phyloP scores from a whole-genome alignment of 1,140 invertebrate species.

The Apis cerana region DNA sequence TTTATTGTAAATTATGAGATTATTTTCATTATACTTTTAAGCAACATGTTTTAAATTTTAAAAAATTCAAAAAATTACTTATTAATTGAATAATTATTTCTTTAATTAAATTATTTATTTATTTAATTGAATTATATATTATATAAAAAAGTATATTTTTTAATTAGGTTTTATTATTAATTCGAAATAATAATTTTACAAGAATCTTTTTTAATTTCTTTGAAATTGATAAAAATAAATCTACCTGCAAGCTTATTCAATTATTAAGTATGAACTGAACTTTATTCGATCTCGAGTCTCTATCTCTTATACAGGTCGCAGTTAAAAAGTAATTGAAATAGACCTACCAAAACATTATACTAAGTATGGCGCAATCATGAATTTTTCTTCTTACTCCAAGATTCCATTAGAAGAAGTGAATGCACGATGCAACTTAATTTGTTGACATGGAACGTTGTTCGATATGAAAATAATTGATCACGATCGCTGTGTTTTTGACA shows the following conservation, averaged over 20 bases:
- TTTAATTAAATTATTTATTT: no score
- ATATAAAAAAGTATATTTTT: no score
- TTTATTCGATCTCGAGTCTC: constrained; percentile 10
- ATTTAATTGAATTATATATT: no score
- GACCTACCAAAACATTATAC: constrained; percentile 23
- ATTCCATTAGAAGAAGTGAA: not conserved
- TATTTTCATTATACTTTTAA: no score
- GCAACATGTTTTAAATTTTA: no score
- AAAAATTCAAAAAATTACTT: no score
- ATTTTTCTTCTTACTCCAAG: not conserved
- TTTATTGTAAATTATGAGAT: no score
- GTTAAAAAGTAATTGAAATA: constrained; percentile 6
- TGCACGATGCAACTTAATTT: not conserved
- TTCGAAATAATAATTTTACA: no score
- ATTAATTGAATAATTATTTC: no score
- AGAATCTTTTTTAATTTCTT: no score
- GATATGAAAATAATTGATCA: constrained; percentile 21
- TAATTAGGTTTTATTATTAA: no score
- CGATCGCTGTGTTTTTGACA: constrained; percentile 7
- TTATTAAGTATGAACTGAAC: not conserved
- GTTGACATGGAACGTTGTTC: not conserved
- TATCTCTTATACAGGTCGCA: not conserved
- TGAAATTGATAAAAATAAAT: no score
- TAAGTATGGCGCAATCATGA: not conserved
- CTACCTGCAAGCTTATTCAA: not conserved